These are phyloP conservation scores for Chaetura pelagica DNA, from an alignment of 2,113 vertebrate genomes.

Conservation along the genomic window DNA sequence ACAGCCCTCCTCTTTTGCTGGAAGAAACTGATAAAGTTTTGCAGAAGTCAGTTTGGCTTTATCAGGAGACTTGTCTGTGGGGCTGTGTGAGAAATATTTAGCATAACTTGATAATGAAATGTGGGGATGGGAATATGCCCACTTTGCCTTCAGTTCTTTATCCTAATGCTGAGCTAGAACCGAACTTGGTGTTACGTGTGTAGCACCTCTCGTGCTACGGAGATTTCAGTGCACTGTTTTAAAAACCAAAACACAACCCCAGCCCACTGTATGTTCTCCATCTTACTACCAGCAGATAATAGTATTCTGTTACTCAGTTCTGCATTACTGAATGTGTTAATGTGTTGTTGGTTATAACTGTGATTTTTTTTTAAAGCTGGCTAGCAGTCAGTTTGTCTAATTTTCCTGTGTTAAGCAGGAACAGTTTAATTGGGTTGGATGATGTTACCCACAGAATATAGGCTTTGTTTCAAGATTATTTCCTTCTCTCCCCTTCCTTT, in stretches of 20 bases:
- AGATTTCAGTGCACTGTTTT: not conserved
- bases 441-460: not conserved
- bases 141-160: not conserved
- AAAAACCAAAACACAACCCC: not conserved
- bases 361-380: not conserved
- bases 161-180: not conserved
- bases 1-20: not conserved
- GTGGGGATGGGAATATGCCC: not conserved
- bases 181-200: not conserved
- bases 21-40: not conserved
- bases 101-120: not conserved
- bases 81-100: not conserved
- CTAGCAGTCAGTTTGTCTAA: not conserved
- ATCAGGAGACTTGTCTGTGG: not conserved
- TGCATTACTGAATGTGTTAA: not conserved
- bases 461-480: not conserved
- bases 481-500: not conserved
- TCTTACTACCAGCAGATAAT: not conserved
- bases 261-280: not conserved
- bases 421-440: not conserved
- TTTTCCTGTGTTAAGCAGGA: not conserved
- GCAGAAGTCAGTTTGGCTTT: not conserved
- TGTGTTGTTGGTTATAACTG: not conserved
- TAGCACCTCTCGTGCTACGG: not conserved
- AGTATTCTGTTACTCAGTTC: not conserved